phyloP scores from a whole-genome alignment of 1,140 invertebrate genomes.

The Brachionus asplanchnoidis region DNA sequence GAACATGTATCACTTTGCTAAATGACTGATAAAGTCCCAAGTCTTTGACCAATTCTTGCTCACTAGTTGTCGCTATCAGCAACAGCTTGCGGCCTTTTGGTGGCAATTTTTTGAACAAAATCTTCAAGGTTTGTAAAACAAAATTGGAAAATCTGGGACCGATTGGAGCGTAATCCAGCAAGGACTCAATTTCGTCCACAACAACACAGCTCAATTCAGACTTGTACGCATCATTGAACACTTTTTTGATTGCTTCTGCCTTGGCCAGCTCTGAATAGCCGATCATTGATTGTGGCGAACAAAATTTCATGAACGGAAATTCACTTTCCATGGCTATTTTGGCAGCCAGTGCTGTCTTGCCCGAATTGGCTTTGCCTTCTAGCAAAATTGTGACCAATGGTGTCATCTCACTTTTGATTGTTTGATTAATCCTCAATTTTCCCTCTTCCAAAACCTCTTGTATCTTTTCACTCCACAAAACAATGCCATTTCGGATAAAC shows the following conservation, averaged over 20 bases:
- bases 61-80: conserved; percentile 36
- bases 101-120: conserved; percentile 88
- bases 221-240: conserved; percentile 98
- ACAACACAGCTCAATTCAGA: conserved; percentile 90
- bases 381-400: conserved; percentile 77
- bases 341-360: conserved; percentile 91
- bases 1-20: conserved; percentile 41
- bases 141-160: conserved; percentile 95
- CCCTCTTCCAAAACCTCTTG: conserved; percentile 78
- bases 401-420: conserved; percentile 66
- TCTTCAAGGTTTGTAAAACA: conserved; percentile 86
- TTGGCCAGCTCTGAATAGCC: conserved; percentile 93
- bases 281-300: conserved; percentile 95
- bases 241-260: conserved; percentile 85
- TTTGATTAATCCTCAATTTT: conserved; percentile 80
- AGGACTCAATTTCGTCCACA: conserved; percentile 93
- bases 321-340: conserved; percentile 89
- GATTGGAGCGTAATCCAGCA: conserved; percentile 89
- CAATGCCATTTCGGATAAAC: conserved; percentile 76
- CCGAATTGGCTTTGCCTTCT: conserved; percentile 79
- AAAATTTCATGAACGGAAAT: conserved; percentile 96
- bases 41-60: conserved; percentile 12
- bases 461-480: conserved; percentile 84
- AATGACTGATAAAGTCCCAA: conserved; percentile 38
- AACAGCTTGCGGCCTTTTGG: conserved; percentile 58